Conservation (phyloP, 2,888 invertebrate genomes). For the Scotopteryx bipunctaria region DNA sequence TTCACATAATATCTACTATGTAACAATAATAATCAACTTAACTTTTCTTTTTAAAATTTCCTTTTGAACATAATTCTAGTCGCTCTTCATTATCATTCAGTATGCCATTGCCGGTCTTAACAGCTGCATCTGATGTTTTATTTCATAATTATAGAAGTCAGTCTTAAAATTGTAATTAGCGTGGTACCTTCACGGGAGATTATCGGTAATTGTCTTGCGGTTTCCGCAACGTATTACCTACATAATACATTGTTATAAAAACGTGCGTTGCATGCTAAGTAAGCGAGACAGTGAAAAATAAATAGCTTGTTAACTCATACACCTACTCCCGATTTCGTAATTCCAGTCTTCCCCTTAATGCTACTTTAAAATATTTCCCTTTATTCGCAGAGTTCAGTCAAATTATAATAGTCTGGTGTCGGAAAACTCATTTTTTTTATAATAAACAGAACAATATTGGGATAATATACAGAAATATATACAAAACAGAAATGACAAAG, state of each 20-base stretch:
- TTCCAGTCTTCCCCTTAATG: no score
- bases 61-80: neutral
- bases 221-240: conserved; percentile 44
- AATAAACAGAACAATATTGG: no score
- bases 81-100: conserved; percentile 1
- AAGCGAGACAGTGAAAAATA: conserved; percentile 30
- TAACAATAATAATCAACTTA: no score
- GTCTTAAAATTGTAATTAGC: conserved; percentile 38
- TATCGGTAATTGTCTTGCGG: conserved; percentile 47
- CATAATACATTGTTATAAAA: conserved; percentile 45
- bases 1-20: no score
- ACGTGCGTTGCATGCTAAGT: conserved; percentile 47
- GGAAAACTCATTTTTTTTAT: no score
- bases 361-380: no score
- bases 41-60: neutral
- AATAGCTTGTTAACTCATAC: conserved; percentile 5
- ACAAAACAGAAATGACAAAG: no score
- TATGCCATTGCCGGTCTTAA: conserved; percentile 4
- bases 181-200: conserved; percentile 44
- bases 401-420: no score
- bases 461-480: no score
- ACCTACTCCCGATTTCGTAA: no score
- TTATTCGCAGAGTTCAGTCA: no score
- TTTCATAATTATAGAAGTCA: conserved; percentile 21
- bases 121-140: conserved; percentile 20